Base-by-base conservation (phyloP, 1,140 invertebrate species). In the Choristoneura fumiferana region DNA sequence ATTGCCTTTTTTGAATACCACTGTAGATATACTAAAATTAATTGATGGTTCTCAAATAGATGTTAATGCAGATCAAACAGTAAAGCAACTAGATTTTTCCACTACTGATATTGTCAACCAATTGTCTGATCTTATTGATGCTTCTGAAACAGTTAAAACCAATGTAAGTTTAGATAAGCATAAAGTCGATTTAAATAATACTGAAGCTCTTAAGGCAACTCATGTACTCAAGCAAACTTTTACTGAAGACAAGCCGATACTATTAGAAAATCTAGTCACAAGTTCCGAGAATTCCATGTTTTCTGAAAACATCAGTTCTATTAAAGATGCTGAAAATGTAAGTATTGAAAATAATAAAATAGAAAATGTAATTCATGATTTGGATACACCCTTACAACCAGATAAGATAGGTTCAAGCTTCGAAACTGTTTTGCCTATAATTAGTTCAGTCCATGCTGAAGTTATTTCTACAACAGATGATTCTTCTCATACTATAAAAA, bases 31-130 rank as follows among this genome's bases (percentile, higher is more conserved):
- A 10, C 14, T 35, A 33, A 54, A 54, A n/a, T 54, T 29, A 36
- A 36, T 54, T 34, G 52, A 33, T 53, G 49, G 4, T 15, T 54
- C 34, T 36, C 12, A 54, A 38, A 9, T 10, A 2, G 13, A n/a
- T 54, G 6, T 35, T 36, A 12, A 9, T 12, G 14, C 9, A 35
- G 52, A 34, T 13, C 13, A 54, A 34, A 8, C 5, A 15, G 34
- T 9, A 9, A 36, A 54, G 6, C 0, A 17, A 29, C 22, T 49
- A 3, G 43, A 33, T 49, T 49, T 49, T 49, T 49, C 43, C 6
- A 49, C 43, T 49, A 49, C 43, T 33, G 43, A 49, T 49, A 49
- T 49, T 49, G 43, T 49, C 12, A 49, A 49, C 22, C 43, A 49
- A 12, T 49, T 49, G 18, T 49, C 43, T 13, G 43, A 33, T 12